Percentiles rank a stretch among this genome's conserved stretches.
Evolutionary conservation across 64 coral and sea anemone species (phyloP).

Genomic region (Porites australiensis): DNA sequence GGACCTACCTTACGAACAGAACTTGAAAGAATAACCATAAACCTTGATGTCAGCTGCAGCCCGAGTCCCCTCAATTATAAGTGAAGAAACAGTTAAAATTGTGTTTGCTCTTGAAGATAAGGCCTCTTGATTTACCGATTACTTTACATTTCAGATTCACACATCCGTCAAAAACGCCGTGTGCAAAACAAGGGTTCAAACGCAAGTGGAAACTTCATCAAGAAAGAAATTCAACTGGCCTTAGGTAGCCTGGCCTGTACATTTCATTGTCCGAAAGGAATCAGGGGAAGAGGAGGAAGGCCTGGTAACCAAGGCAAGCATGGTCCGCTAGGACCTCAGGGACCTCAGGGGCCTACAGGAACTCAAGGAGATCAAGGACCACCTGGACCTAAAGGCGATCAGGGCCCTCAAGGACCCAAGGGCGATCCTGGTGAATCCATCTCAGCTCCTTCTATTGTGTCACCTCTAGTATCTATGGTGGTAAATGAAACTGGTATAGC

Average conservation of each 20-base stretch:
- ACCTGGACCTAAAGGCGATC: conserved; percentile 36
- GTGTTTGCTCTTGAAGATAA: too few species aligned
- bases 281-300: conserved; percentile 23
- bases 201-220: neutral
- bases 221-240: conserved; percentile 33
- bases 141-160: too few species aligned
- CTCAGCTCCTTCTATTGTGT: conserved; percentile 40
- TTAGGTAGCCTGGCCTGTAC: too few species aligned
- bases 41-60: too few species aligned
- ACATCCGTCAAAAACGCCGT: neutral
- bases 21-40: too few species aligned
- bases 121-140: too few species aligned
- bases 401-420: conserved; percentile 43
- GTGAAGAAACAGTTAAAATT: too few species aligned
- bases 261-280: neutral
- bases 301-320: neutral
- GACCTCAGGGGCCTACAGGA: conserved; percentile 23
- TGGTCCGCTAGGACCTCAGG: conserved; percentile 23
- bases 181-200: neutral
- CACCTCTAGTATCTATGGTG: conserved; percentile 14
- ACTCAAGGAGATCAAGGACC: conserved; percentile 29
- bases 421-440: conserved; percentile 54
- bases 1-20: too few species aligned
- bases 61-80: too few species aligned
- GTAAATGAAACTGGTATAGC: conserved; percentile 45